Evolutionary conservation across 2,797 vertebrate genomes (phyloP).

Genomic region (Neostethus bicornis): DNA sequence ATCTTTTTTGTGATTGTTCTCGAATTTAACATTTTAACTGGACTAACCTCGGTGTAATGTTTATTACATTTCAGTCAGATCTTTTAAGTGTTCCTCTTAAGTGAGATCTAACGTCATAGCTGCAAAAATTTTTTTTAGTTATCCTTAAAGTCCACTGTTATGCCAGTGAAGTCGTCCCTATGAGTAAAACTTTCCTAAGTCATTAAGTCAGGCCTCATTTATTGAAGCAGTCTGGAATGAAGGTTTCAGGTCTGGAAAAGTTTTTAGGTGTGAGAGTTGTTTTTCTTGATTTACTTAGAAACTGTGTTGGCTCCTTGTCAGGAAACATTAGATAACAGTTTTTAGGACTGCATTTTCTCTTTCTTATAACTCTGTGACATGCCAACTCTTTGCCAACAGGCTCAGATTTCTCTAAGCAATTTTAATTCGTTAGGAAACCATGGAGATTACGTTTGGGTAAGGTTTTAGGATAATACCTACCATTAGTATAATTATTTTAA

Average conservation of each 20-base stretch:
- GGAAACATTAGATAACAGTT: constrained; percentile 13
- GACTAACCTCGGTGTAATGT: not conserved
- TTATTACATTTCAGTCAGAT: not conserved
- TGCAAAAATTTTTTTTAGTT: constrained; percentile 16
- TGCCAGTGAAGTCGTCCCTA: constrained; percentile 51
- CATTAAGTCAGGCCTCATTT: constrained; percentile 43
- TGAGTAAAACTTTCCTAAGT: constrained; percentile 59
- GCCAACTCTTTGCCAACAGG: constrained; percentile 26
- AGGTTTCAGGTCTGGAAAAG: constrained; percentile 36
- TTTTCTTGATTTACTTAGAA: constrained; percentile 36
- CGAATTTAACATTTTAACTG: not conserved
- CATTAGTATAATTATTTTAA: constrained; percentile 38
- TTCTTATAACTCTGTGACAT: constrained; percentile 15
- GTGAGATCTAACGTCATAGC: constrained; percentile 22
- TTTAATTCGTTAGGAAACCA: constrained; percentile 37
- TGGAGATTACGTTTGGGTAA: constrained; percentile 25
- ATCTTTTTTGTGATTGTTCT: not conserved
- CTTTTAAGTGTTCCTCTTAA: constrained; percentile 7
- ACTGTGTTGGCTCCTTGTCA: constrained; percentile 15
- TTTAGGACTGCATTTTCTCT: not conserved
- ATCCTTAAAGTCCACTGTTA: constrained; percentile 41
- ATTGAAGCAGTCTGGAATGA: constrained; percentile 40
- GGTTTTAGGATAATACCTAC: constrained; percentile 3
- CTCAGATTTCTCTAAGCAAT: constrained; percentile 41
- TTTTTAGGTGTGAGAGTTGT: constrained; percentile 22